Evolutionary conservation across 2,113 vertebrate genomes (phyloP).

Genomic region (Sebastes schlegelii): DNA sequence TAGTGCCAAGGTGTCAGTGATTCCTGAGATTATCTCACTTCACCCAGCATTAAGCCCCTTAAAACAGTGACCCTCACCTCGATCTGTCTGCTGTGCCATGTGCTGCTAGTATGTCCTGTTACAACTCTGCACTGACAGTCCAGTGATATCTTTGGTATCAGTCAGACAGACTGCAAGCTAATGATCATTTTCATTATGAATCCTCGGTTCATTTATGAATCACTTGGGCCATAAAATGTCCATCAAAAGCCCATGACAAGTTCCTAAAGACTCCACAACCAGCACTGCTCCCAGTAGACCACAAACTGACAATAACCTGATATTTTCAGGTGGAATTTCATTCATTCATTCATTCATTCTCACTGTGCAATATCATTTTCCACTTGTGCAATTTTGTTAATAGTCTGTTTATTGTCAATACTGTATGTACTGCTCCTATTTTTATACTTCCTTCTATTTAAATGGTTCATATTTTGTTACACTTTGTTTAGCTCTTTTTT

Average conservation of each 20-base stretch:
- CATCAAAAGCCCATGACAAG: too few species aligned
- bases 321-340: too few species aligned
- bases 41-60: conserved; percentile 48
- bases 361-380: too few species aligned
- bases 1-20: conserved; percentile 36
- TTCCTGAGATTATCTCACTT: conserved; percentile 57
- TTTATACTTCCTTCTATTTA: too few species aligned
- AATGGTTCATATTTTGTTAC: too few species aligned
- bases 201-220: neutral
- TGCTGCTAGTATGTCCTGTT: neutral
- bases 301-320: too few species aligned
- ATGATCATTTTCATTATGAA: neutral
- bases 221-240: neutral
- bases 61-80: conserved; percentile 42
- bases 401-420: too few species aligned
- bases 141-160: neutral
- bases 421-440: too few species aligned
- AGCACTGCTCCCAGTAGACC: too few species aligned
- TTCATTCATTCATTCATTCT: too few species aligned
- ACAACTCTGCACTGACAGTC: neutral
- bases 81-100: neutral
- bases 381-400: too few species aligned
- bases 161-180: neutral
- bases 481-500: too few species aligned
- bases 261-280: neutral